Conservation (phyloP, 1,140 invertebrate species). For the Diachasmimorpha longicaudata region DNA sequence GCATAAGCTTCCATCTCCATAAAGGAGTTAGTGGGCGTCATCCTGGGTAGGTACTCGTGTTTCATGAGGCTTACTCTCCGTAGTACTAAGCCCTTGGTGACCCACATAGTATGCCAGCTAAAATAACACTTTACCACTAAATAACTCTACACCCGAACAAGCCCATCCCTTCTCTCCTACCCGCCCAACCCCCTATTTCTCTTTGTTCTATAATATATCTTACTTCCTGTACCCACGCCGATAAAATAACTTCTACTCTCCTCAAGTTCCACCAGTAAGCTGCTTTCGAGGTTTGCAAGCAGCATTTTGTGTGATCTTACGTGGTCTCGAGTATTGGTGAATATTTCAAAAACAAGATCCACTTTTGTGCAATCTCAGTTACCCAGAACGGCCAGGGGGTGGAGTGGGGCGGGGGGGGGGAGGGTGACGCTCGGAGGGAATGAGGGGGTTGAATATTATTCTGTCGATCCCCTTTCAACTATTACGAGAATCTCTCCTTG, state of each 20-base stretch:
- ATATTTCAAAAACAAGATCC: background rate
- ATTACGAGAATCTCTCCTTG: background rate
- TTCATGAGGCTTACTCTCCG: constrained; percentile 47
- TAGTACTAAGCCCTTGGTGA: constrained; percentile 44
- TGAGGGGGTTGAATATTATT: background rate
- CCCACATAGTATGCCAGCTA: constrained; percentile 45
- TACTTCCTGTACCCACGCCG: background rate
- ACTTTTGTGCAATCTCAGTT: background rate
- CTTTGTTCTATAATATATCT: constrained; percentile 1
- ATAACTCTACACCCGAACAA: constrained; percentile 28
- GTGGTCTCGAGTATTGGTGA: background rate
- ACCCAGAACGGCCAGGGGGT: too few species aligned
- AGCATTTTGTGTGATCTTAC: background rate
- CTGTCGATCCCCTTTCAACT: background rate
- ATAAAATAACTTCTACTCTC: background rate
- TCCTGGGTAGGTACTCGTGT: constrained; percentile 47
- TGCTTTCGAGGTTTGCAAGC: background rate
- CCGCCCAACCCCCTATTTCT: background rate
- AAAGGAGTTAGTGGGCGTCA: constrained; percentile 50
- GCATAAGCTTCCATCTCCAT: constrained; percentile 56
- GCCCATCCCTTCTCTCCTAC: background rate
- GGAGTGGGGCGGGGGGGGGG: too few species aligned
- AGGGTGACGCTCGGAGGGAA: too few species aligned
- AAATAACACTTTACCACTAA: constrained; percentile 34
- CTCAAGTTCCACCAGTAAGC: background rate